Base-by-base conservation (phyloP, 2,888 invertebrate genomes). In the Dendrolimus pini region DNA sequence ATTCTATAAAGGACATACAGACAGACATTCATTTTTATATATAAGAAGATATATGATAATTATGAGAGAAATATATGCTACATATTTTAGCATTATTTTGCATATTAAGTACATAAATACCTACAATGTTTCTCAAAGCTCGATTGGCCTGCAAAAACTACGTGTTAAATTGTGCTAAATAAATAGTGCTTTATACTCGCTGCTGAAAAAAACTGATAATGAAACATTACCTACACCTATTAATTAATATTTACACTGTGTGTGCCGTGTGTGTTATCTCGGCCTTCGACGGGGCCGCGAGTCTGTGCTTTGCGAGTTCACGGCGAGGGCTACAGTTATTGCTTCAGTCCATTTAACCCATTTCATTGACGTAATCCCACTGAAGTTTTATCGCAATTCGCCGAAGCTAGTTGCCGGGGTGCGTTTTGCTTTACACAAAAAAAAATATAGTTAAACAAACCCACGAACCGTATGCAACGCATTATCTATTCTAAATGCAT, bases 291-390 rank as follows among this genome's bases (percentile, higher is more conserved):
- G 75, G 66, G 78, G 75, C 79, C 73, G 66, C 71, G 70, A 65
- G 62, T 71, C 70, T 57, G 72, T 63, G 66, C 63, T 61, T 65
- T 62, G 59, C 61, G 77, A 79, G 88, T 87, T 89, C 89, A 88
- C 76, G 87, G 87, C 74, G 79, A 86, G 83, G 87, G 85, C 80
- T 81, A 75, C 80, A 75, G 82, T 84, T 85, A 85, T 82, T 81
- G 72, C 83, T 74, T 63, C 73, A 78, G 76, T 83, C 80, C 82
- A 85, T 85, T 82, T 86, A 83, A 80, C 84, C 80, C 77, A 84
- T 82, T 78, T 79, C 80, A 80, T 74, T 85, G 87, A 85, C 84
- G 86, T 81, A 87, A 85, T 77, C 74, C 73, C 70, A 67, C 60
- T 59, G 65, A 65, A 65, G 65, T 77, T 79, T 78, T 80, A 83